Evolutionary conservation across 2,888 invertebrate species (phyloP).

Genomic region (Tetropium fuscum): DNA sequence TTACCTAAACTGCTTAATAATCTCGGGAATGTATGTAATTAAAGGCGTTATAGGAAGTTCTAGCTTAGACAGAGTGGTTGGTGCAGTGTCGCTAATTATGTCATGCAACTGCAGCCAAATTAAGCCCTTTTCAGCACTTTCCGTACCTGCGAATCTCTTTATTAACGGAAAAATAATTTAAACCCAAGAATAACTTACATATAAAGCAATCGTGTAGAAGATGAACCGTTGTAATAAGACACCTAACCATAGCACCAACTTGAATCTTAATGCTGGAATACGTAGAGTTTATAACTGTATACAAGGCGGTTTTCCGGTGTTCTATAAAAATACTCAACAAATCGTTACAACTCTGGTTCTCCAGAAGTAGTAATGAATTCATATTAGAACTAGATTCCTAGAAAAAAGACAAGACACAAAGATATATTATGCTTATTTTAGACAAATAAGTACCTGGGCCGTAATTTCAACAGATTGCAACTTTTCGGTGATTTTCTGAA

Average conservation of each 20-base stretch:
- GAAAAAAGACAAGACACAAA: slow-evolving; percentile 37
- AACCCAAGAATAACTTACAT: slow-evolving; percentile 68
- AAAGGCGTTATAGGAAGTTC: slow-evolving; percentile 59
- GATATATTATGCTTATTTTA: not conserved
- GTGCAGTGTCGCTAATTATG: slow-evolving; percentile 58
- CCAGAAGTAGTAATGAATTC: slow-evolving; percentile 69
- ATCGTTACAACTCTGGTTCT: slow-evolving; percentile 73
- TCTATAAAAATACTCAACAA: slow-evolving; percentile 77
- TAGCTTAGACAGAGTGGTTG: slow-evolving; percentile 60
- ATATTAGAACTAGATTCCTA: slow-evolving; percentile 65
- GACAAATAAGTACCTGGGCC: slow-evolving; percentile 76
- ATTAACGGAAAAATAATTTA: no score
- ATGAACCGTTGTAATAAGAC: slow-evolving; percentile 81
- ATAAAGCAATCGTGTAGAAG: slow-evolving; percentile 84
- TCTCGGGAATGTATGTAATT: slow-evolving; percentile 61
- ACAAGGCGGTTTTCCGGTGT: slow-evolving; percentile 76
- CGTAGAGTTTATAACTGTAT: slow-evolving; percentile 69
- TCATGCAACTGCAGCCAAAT: slow-evolving; percentile 63
- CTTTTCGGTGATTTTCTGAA: slow-evolving; percentile 73
- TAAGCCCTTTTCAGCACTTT: slow-evolving; percentile 58
- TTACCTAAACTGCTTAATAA: slow-evolving; percentile 64
- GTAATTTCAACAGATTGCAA: slow-evolving; percentile 75
- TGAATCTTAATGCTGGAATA: slow-evolving; percentile 77
- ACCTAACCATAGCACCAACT: slow-evolving; percentile 80
- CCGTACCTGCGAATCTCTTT: slow-evolving; percentile 36